Conservation (phyloP, 2,113 vertebrate species). For the human (Homo sapiens) region GRCh38 chr2:107998001-107998500, state of each 20-base stretch:
- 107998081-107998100: not conserved
- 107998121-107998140: not conserved
- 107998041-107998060: constrained; percentile 14
- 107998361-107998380: not conserved
- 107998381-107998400: not conserved
- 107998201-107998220: not conserved
- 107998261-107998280: not conserved
- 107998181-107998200: not conserved
- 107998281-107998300: not conserved
- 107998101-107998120: not conserved
- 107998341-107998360: not conserved
- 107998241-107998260: not conserved
- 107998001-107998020: not conserved
- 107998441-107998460: not conserved
- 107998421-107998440: not conserved
- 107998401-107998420: not conserved
- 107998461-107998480: not conserved
- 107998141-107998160: not conserved
- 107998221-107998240: not conserved
- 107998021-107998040: not conserved
- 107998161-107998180: not conserved
- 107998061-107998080: not conserved
- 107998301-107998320: not conserved
- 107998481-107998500: not conserved
- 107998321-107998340: not conserved